Evolutionary conservation across 2,888 invertebrate genomes (phyloP).

Genomic region (Chymomyza caudatula): DNA sequence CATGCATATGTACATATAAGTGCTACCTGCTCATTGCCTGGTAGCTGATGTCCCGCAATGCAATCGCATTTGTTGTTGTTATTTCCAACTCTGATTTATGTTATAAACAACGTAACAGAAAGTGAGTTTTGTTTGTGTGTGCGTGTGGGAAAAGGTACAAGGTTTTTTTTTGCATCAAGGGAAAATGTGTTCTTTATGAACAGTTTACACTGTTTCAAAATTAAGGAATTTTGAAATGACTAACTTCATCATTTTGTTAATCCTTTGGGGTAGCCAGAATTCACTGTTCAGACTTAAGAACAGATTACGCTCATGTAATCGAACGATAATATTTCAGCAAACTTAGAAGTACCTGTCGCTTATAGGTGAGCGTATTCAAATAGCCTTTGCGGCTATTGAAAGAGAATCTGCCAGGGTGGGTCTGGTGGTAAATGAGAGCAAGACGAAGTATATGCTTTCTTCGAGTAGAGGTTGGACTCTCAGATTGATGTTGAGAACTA

Average conservation of each 20-base stretch:
- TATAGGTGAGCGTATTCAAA: too few relatives aligned
- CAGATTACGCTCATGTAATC: too few relatives aligned
- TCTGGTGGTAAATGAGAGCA: too few relatives aligned
- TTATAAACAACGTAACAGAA: slow-evolving; percentile 27
- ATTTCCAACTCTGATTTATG: slow-evolving; percentile 37
- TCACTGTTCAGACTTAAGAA: too few relatives aligned
- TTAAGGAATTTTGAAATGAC: neutral
- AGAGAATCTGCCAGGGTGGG: too few relatives aligned
- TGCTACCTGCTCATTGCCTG: slow-evolving; percentile 10
- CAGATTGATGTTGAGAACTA: too few relatives aligned
- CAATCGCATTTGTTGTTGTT: slow-evolving; percentile 14
- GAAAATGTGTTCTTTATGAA: slow-evolving; percentile 5
- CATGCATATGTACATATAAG: slow-evolving; percentile 20
- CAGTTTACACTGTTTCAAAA: neutral
- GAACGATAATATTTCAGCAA: too few relatives aligned
- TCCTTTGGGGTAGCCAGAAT: neutral
- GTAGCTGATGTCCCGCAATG: slow-evolving; percentile 6
- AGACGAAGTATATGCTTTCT: too few relatives aligned
- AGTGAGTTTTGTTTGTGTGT: neutral
- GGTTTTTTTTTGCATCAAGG: slow-evolving; percentile 12
- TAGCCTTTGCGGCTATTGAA: too few relatives aligned
- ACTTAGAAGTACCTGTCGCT: too few relatives aligned
- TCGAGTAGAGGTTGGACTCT: too few relatives aligned
- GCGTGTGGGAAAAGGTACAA: slow-evolving; percentile 2
- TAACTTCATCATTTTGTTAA: neutral